Conservation (phyloP, 2,888 invertebrate genomes). For the Acanthosoma haemorrhoidale region DNA sequence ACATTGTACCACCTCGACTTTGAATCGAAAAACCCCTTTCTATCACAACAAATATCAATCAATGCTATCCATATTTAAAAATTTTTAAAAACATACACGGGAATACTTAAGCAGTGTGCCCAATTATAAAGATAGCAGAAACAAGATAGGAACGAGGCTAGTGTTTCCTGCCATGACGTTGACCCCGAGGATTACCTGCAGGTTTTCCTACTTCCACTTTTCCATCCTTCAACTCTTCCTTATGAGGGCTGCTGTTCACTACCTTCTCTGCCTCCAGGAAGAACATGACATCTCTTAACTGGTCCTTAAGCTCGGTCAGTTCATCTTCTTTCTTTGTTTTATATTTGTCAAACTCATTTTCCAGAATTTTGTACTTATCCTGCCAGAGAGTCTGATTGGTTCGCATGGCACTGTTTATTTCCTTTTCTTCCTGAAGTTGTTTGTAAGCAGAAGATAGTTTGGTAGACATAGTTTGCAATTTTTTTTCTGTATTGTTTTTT, state of each 20-base stretch:
- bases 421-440: conserved; percentile 77
- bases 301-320: conserved; percentile 80
- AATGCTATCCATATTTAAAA: neutral
- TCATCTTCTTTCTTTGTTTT: conserved; percentile 52
- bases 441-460: conserved; percentile 62
- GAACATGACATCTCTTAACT: conserved; percentile 94
- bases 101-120: neutral
- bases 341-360: conserved; percentile 49
- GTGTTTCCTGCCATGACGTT: conserved; percentile 8
- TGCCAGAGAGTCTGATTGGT: conserved; percentile 72
- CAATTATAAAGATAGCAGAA: neutral
- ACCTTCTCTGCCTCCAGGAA: conserved; percentile 81
- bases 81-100: neutral
- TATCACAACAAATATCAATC: neutral
- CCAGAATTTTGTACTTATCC: conserved; percentile 54
- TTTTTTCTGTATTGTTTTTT: conserved; percentile 64
- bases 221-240: conserved; percentile 57
- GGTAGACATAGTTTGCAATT: conserved; percentile 54
- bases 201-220: conserved; percentile 53
- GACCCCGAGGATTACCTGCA: conserved; percentile 28
- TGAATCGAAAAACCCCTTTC: neutral
- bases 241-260: conserved; percentile 53
- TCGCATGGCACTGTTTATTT: conserved; percentile 70
- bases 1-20: neutral
- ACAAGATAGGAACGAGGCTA: neutral